phyloP scores from a whole-genome alignment of 2,797 vertebrate genomes.

The Artibeus jamaicensis region DNA sequence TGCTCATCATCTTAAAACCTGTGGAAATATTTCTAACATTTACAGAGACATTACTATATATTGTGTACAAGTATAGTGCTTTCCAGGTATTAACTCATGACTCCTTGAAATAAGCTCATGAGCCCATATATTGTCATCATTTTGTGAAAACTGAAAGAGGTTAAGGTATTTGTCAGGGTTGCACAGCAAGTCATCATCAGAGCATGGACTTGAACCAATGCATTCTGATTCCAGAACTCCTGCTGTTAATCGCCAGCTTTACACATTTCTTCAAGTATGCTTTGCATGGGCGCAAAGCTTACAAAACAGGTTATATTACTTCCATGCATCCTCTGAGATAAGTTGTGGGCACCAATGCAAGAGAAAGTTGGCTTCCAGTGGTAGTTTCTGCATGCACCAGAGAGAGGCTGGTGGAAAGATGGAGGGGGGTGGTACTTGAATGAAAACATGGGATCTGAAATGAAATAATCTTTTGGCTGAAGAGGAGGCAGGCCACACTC shows the following conservation, averaged over 20 bases:
- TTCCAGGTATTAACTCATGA: background rate
- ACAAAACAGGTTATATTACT: background rate
- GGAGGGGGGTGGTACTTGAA: background rate
- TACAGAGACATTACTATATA: background rate
- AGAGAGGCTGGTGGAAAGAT: background rate
- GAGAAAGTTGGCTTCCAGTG: background rate
- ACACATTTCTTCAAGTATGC: background rate
- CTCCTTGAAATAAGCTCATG: background rate
- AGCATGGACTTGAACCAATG: background rate
- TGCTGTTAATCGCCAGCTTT: background rate
- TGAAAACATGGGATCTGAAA: background rate
- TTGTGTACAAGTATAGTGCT: background rate
- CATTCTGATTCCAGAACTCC: background rate
- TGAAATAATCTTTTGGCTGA: slow-evolving; percentile 10
- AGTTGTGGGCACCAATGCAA: background rate
- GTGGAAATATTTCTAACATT: background rate
- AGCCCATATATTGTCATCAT: background rate
- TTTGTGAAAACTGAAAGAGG: background rate
- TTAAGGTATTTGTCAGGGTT: background rate
- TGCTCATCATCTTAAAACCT: background rate
- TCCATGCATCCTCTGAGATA: background rate
- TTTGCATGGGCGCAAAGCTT: background rate
- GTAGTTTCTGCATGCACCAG: background rate
- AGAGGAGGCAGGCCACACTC: background rate
- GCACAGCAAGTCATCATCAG: background rate